Conservation (phyloP, 2,888 invertebrate genomes). For the Agrotis segetum region DNA sequence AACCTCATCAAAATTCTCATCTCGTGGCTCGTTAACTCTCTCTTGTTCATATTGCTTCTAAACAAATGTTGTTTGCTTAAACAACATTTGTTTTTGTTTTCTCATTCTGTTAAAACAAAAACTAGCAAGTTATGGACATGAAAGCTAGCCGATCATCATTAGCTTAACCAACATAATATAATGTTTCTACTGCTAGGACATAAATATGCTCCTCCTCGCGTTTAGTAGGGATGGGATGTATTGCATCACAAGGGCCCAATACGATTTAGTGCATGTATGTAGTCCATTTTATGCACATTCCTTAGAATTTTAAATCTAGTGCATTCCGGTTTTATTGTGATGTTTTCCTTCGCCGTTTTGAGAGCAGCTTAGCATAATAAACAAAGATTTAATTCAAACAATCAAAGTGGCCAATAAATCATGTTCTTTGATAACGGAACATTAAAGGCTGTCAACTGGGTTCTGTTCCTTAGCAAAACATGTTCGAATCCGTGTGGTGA, state of each 20-base stretch:
- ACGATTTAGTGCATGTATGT: neutral
- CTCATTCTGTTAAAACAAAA: constrained; percentile 16
- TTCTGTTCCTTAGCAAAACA: constrained; percentile 44
- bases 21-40: constrained; percentile 15
- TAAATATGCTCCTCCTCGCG: neutral
- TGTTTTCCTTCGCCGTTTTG: neutral
- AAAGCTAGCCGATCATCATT: constrained; percentile 9
- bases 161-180: constrained; percentile 24
- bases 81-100: constrained; percentile 1
- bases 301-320: neutral
- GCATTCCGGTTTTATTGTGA: neutral
- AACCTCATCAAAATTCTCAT: constrained; percentile 8
- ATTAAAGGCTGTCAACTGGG: constrained; percentile 54
- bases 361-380: constrained; percentile 18
- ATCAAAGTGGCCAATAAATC: constrained; percentile 54
- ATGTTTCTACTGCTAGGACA: neutral
- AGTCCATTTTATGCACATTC: too few species aligned
- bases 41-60: constrained; percentile 11
- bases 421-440: constrained; percentile 56
- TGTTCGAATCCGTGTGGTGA: constrained; percentile 57
- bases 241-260: neutral
- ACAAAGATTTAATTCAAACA: constrained; percentile 36
- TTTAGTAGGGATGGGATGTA: neutral
- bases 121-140: constrained; percentile 3
- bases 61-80: constrained; percentile 1